A percentile compares a stretch with the other conserved stretches of the same genome.
These are phyloP conservation scores for Gastracanthus pulcherrimus DNA, from an alignment of 2,888 invertebrate species.

Conservation along the genomic window DNA sequence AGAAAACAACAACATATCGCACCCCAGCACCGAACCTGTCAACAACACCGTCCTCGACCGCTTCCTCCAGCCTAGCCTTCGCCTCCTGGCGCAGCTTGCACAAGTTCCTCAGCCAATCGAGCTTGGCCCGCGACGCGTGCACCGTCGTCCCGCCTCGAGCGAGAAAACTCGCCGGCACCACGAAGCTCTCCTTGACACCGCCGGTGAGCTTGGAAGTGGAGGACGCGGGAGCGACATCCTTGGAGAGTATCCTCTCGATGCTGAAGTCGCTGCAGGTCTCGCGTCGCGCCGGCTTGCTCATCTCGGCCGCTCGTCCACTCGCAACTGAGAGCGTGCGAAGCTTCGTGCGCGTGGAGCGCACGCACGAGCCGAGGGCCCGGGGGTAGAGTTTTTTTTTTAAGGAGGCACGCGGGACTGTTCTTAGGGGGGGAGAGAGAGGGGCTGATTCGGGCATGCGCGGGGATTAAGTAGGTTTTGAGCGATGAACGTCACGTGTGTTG, in stretches of 20 bases:
- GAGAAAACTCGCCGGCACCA: background rate
- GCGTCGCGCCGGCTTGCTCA: constrained; percentile 65
- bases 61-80: background rate
- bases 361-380: no score
- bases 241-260: constrained; percentile 69
- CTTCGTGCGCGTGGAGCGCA: background rate
- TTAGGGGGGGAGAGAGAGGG: no score
- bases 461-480: no score
- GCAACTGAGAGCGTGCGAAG: constrained; percentile 64
- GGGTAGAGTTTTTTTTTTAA: no score
- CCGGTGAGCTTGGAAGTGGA: background rate
- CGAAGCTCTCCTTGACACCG: no score
- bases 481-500: no score
- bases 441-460: no score
- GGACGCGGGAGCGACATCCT: constrained; percentile 40
- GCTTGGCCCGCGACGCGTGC: background rate
- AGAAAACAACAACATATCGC: no score
- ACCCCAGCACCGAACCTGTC: constrained; percentile 33
- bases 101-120: constrained; percentile 40
- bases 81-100: background rate
- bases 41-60: background rate
- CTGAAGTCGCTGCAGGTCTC: constrained; percentile 69
- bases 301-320: constrained; percentile 58
- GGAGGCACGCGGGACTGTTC: background rate
- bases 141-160: background rate